Base-by-base conservation (phyloP, 1,140 invertebrate species). In the Colletes latitarsis region DNA sequence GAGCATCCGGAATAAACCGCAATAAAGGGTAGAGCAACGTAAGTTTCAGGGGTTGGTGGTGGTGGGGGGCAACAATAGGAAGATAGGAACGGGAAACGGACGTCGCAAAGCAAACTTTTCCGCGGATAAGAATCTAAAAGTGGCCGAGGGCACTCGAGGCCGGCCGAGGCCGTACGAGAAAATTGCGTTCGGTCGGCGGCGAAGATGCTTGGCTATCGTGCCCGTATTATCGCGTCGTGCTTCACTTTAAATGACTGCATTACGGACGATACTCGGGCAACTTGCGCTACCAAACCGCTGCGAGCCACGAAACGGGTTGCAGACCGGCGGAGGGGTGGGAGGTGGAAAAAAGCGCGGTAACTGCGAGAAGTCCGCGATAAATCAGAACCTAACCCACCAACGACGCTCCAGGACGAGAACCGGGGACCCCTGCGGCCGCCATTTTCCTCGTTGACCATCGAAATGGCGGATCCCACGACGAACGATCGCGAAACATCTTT, bases 211-310 rank as follows among this genome's bases (percentile, higher is more conserved):
- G 30, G 77, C 64, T 84, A 84, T 84, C 82, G 77, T 43, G 52
- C 19, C 30, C 66, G 68, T 68, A 84, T 84, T 81, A 85, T 85
- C 83, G 82, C 82, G 67, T 76, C 82, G 77, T 85, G 68, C 57
- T 73, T 84, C 78, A 77, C 63, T 68, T 62, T 77, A 81, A 85
- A 80, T 69, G 82, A 85, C 78, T 84, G 83, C 72, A 71, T 84
- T 84, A 84, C n/a, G 55, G 30, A 43, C 53, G 72, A 81, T 79
- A 69, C 58, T n/a, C 15, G 62, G 19, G 49, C 15, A 55, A 57
- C 14, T 66, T n/a, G 63, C 52, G 71, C 21, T 9, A 30, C 10
- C 17, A 14, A 19, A 3, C 57, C 57, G 17, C n/a, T 21, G 57
- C n/a, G 57, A 58, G 57, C 14, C 30, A 6, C 30, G 17, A 52